Percentiles rank a stretch among this genome's conserved stretches.
phyloP scores from a whole-genome alignment of 2,888 invertebrate genomes.

The Orchestes rusci region DNA sequence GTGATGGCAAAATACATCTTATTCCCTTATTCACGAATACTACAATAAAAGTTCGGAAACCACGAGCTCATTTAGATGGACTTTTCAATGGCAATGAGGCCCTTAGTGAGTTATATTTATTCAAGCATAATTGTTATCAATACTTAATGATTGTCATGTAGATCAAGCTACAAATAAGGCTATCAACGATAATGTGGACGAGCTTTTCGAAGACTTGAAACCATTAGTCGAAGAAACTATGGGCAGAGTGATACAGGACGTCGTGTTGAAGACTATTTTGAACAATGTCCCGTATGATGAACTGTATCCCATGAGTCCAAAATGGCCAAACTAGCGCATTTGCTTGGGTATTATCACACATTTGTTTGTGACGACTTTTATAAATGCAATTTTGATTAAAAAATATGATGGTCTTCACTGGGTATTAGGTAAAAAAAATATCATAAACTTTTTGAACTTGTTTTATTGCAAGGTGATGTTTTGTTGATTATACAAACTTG shows the following conservation, averaged over 20 bases:
- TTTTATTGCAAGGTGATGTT: no score
- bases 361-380: not conserved
- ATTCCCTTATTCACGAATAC: constrained; percentile 29
- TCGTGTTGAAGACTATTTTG: constrained; percentile 28
- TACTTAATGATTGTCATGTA: constrained; percentile 6
- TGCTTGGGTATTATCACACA: not conserved
- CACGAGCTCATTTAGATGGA: constrained; percentile 31
- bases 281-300: constrained; percentile 31
- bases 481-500: no score
- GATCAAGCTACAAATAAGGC: constrained; percentile 36
- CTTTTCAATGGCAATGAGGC: constrained; percentile 32
- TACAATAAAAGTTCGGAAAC: constrained; percentile 29
- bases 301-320: constrained; percentile 27
- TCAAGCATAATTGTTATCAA: not conserved
- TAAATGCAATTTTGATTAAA: not conserved
- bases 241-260: constrained; percentile 29
- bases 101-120: constrained; percentile 27
- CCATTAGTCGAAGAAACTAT: constrained; percentile 36
- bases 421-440: no score
- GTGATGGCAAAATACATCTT: constrained; percentile 28
- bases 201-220: constrained; percentile 38
- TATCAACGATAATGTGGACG: constrained; percentile 40
- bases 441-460: no score
- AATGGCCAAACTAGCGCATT: not conserved
- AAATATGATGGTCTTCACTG: no score